Conservation (phyloP, 1,140 invertebrate genomes). For the Ceratina japonica region DNA sequence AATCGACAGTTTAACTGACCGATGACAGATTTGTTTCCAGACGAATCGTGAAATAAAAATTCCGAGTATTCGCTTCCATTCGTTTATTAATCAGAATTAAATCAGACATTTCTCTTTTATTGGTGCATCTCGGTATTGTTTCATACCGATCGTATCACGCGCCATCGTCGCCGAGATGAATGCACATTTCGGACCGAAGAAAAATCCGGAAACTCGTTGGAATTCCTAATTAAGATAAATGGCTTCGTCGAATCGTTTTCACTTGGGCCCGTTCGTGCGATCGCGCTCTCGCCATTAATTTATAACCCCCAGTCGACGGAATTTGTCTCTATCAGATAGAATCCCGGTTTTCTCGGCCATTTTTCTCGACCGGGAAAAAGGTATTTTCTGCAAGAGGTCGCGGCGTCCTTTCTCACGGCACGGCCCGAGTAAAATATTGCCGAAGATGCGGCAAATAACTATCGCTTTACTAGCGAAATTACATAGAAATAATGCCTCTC, state of each 20-base stretch:
- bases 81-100: too few relatives aligned
- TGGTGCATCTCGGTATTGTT: too few relatives aligned
- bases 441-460: slow-evolving; percentile 18
- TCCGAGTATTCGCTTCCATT: too few relatives aligned
- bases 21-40: too few relatives aligned
- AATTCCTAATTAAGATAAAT: slow-evolving; percentile 55
- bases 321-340: slow-evolving; percentile 46
- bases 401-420: slow-evolving; percentile 35
- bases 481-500: neutral
- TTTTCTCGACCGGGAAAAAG: slow-evolving; percentile 22
- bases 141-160: slow-evolving; percentile 3
- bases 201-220: slow-evolving; percentile 17
- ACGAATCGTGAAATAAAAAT: too few relatives aligned
- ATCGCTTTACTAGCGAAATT: neutral
- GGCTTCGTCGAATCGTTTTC: slow-evolving; percentile 39
- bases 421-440: slow-evolving; percentile 18
- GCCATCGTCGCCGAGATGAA: slow-evolving; percentile 10
- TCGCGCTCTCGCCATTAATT: slow-evolving; percentile 25
- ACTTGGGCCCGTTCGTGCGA: slow-evolving; percentile 24
- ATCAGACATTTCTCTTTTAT: too few relatives aligned
- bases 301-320: slow-evolving; percentile 9
- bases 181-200: slow-evolving; percentile 18
- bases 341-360: slow-evolving; percentile 7
- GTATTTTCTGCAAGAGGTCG: slow-evolving; percentile 32
- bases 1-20: too few relatives aligned